Base-by-base conservation (phyloP, 2,888 invertebrate species). In the Acanthosoma haemorrhoidale region DNA sequence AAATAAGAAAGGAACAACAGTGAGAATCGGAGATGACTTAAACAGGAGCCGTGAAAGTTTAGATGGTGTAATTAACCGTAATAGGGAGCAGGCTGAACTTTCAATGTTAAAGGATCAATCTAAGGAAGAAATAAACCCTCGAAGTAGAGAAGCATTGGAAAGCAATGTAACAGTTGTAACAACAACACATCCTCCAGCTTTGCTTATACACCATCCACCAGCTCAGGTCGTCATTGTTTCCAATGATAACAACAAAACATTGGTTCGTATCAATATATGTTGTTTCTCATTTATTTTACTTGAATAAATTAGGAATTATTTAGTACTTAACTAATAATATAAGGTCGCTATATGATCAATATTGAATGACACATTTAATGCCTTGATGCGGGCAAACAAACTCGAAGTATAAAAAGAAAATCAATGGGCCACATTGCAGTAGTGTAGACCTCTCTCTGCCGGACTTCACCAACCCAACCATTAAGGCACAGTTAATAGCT, bases 201-300 rank as follows among this genome's bases (percentile, higher is more conserved):
- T 92, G 38, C 75, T 74, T 57, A 73, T 73, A 36, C 75, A 76
- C 67, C 68, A 79, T 13, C 82, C 82, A 61, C 82, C 83, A 41
- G 81, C 82, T 15, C 91, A 91, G 77, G 92, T 92, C 63, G 87
- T 91, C n/a, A 86, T 88, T 4, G 89, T 91, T 2, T 87, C 91
- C 0, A 92, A 91, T 77, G 88, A 87, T 77, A 85, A 86, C 36
- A 90, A 89, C 77, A 88, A 88, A 79, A 87, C 87, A 4, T 86
- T 86, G 76, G 80, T 86, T 4, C 83, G 82, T 72, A 34, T n/a
- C 3, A 2, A 5, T 21, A 15, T 32, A 36, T 36, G 36, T 36
- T 13, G 6, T 9, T 36, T 13, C 13, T 9, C 8, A 36, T 36
- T 36, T 36, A 9, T 36, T 60, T 60, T n/a, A n/a, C n/a, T n/a